A percentile compares a stretch with the other conserved stretches of the same genome.
These are phyloP conservation scores for Metalampra italica DNA, from an alignment of 2,888 invertebrate genomes.

Conservation along the genomic window DNA sequence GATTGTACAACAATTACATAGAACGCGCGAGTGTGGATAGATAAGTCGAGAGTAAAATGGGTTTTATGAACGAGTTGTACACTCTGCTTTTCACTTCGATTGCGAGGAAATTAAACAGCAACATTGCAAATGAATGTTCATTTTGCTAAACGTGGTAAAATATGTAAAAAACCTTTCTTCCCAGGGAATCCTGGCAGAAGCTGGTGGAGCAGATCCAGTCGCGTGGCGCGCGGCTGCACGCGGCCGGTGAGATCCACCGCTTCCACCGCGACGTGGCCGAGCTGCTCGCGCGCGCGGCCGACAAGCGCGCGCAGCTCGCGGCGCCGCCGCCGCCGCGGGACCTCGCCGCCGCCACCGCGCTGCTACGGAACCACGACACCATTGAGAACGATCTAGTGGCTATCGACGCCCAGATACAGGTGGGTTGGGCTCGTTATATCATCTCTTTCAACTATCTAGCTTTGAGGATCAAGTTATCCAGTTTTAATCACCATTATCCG, in stretches of 20 bases:
- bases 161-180: background rate
- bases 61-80: too few relatives aligned
- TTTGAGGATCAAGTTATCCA: background rate
- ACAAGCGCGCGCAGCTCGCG: conserved; percentile 91
- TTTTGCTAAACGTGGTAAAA: too few relatives aligned
- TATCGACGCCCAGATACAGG: conserved; percentile 93
- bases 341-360: conserved; percentile 89
- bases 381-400: conserved; percentile 93
- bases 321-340: conserved; percentile 85
- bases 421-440: conserved; percentile 15
- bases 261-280: conserved; percentile 98
- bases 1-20: too few relatives aligned
- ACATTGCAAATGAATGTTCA: too few relatives aligned
- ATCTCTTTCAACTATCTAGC: too few relatives aligned
- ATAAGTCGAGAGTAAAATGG: too few relatives aligned
- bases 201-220: conserved; percentile 91
- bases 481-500: background rate
- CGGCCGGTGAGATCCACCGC: conserved; percentile 97
- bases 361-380: conserved; percentile 92
- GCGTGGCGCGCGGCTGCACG: conserved; percentile 91
- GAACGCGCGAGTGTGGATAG: too few relatives aligned
- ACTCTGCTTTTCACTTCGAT: too few relatives aligned
- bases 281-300: conserved; percentile 90
- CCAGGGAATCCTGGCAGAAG: conserved; percentile 90
- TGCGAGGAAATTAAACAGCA: too few relatives aligned